Conservation (phyloP, 2,113 vertebrate genomes). For the Paradoxurus hermaphroditus region DNA sequence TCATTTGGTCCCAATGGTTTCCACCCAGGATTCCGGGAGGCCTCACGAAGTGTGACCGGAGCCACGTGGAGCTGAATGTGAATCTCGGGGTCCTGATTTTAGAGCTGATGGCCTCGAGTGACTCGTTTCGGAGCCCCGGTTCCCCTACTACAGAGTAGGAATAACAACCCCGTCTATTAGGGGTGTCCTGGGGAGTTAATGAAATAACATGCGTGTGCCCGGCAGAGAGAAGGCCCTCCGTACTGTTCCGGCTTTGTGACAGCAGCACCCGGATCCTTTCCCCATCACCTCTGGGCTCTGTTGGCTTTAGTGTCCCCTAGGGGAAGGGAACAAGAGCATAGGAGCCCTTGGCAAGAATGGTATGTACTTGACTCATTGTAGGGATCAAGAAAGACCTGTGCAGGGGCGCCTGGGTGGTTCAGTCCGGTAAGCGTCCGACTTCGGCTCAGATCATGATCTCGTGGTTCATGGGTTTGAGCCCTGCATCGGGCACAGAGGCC, state of each 20-base stretch:
- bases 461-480: no score
- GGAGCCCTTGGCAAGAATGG: not conserved
- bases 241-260: not conserved
- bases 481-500: no score
- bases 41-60: not conserved
- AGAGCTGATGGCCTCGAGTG: not conserved
- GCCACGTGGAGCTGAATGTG: not conserved
- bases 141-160: not conserved
- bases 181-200: not conserved
- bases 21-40: not conserved
- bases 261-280: not conserved
- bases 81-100: not conserved
- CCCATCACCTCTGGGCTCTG: not conserved
- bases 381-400: not conserved
- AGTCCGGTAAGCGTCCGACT: no score
- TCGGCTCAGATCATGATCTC: no score
- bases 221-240: not conserved
- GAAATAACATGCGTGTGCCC: not conserved
- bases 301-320: not conserved
- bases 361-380: fast-evolving
- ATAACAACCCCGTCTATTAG: not conserved
- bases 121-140: not conserved
- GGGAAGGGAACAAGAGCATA: not conserved
- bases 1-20: not conserved
- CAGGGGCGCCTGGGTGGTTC: no score